Conservation (phyloP, 2,888 invertebrate genomes). For the Digitonthophagus gazella region DNA sequence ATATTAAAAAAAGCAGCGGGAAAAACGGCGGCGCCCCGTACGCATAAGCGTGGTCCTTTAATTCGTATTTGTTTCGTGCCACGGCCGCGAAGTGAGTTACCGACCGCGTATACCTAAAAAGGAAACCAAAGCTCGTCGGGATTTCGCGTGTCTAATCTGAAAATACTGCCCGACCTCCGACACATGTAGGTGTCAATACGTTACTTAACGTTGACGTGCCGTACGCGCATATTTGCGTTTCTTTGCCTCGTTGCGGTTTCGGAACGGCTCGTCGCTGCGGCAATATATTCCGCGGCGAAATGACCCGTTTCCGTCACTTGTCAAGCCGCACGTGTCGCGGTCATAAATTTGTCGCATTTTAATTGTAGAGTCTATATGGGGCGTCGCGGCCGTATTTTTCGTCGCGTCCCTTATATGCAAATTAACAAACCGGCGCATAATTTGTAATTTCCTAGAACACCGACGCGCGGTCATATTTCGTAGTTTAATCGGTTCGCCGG, state of each 20-base stretch:
- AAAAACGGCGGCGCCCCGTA: conserved; percentile 18
- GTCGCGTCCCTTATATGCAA: conserved; percentile 22
- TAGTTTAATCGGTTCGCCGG: conserved; percentile 7
- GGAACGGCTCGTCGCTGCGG: too few relatives aligned
- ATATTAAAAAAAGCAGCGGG: conserved; percentile 31
- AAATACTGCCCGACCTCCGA: conserved; percentile 8
- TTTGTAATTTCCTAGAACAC: conserved; percentile 25
- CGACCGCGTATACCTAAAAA: conserved; percentile 7
- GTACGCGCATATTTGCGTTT: not conserved
- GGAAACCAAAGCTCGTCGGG: conserved; percentile 1
- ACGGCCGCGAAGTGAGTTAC: conserved; percentile 9
- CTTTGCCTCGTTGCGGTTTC: conserved; percentile 10
- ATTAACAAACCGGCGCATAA: conserved; percentile 25
- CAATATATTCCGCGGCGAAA: not conserved
- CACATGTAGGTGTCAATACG: conserved; percentile 14
- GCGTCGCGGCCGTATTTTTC: conserved; percentile 19
- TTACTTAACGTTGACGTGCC: not conserved
- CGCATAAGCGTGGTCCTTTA: conserved; percentile 27
- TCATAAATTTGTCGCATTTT: conserved; percentile 8
- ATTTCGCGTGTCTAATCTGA: conserved; percentile 13
- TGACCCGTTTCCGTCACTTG: conserved; percentile 5
- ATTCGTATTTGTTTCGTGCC: conserved; percentile 33
- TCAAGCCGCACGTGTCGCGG: conserved; percentile 3
- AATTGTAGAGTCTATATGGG: conserved; percentile 1
- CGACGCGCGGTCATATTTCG: conserved; percentile 13